These are phyloP conservation scores for Chelidonichthys spinosus DNA, from an alignment of 2,797 vertebrate genomes.

Conservation along the genomic window DNA sequence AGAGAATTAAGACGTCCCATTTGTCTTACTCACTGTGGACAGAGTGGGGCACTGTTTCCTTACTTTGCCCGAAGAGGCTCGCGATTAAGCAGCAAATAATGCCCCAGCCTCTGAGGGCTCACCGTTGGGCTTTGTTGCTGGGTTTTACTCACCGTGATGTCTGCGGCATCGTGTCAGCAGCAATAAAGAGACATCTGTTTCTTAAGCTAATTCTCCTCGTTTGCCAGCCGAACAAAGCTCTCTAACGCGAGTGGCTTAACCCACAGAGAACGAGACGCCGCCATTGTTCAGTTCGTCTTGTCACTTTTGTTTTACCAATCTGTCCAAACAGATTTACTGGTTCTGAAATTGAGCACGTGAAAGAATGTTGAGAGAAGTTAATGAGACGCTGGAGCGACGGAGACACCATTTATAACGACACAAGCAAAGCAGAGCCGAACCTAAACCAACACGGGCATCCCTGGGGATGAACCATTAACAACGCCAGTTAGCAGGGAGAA, in stretches of 20 bases:
- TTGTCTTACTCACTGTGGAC: conserved; percentile 52
- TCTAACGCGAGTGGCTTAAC: conserved; percentile 48
- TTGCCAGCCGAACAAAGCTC: conserved; percentile 59
- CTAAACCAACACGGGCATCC: conserved; percentile 62
- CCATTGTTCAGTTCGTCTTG: conserved; percentile 36
- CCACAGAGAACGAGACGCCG: conserved; percentile 28
- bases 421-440: conserved; percentile 35
- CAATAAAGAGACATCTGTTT: conserved; percentile 65
- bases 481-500: conserved; percentile 45
- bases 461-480: conserved; percentile 55
- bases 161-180: conserved; percentile 33
- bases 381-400: conserved; percentile 21
- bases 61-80: conserved; percentile 30
- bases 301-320: conserved; percentile 59
- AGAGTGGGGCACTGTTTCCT: conserved; percentile 75
- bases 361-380: conserved; percentile 39
- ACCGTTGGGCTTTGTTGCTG: conserved; percentile 17
- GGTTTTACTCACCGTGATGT: conserved; percentile 31
- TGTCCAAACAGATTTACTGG: conserved; percentile 48
- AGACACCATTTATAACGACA: conserved; percentile 26
- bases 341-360: conserved; percentile 28
- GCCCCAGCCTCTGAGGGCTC: conserved; percentile 5
- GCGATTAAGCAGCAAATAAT: conserved; percentile 21
- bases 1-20: conserved; percentile 5
- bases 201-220: conserved; percentile 59